Base-by-base conservation (phyloP, 1,140 invertebrate genomes). In the Venturia canescens region DNA sequence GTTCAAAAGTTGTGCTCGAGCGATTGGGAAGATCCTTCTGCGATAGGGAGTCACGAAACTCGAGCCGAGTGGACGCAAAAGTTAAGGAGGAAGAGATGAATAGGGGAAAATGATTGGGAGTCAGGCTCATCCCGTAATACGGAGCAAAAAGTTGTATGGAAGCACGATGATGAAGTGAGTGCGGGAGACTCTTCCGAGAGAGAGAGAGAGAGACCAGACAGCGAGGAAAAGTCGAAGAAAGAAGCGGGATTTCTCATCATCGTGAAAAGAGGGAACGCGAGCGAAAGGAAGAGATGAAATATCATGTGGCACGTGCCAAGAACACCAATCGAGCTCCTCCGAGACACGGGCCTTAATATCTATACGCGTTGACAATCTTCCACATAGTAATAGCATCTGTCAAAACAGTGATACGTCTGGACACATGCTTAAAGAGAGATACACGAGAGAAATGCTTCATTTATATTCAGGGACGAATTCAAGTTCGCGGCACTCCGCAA, bases 1-100 rank as follows among this genome's bases (percentile, higher is more conserved):
- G 60, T 26, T 26, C 60, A 63, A 63, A 63, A 63, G 60, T 63
- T 23, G 60, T 26, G 21, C 60, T 13, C 60, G 60, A 63, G 60
- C 16, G 60, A 63, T 63, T 63, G n/a, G 11, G n/a, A 23, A 21
- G n/a, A 23, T 63, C 60, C 60, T 63, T 63, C 15, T 63, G 60
- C n/a, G 60, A 63, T 63, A 23, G n/a, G 27, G 7, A 63, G 60
- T 6, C 60, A 63, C 60, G 60, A 63, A 63, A 63, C 3, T 63
- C 16, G 60, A 63, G 60, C n/a, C n/a, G 60, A 63, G n/a, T 63
- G n/a, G 11, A 63, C 21, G 38, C 5, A 27, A 63, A 63, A 63
- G 60, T 63, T 13, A 26, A 63, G 23, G n/a, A 3, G 60, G 23
- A 23, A 63, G 60, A 53, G n/a, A 23, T 23, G 21, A 23, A 63